These are phyloP conservation scores for Meloidogyne chitwoodi DNA, from an alignment of 1,140 invertebrate species.

Conservation along the genomic window DNA sequence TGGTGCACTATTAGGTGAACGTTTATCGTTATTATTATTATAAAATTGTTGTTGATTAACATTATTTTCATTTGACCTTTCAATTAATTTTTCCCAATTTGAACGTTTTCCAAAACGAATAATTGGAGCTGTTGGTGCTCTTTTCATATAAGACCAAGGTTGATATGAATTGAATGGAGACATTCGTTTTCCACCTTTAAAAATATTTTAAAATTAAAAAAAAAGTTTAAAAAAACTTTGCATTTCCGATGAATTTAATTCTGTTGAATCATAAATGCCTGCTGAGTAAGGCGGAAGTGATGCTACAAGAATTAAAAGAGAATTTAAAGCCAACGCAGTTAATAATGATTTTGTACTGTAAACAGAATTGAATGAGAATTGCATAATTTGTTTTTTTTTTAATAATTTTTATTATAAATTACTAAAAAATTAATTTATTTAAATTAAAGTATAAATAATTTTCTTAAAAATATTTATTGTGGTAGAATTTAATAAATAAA, in stretches of 20 bases:
- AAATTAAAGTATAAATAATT: no score
- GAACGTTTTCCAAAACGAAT: slow-evolving; percentile 45
- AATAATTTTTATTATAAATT: no score
- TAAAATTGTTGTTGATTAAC: background rate
- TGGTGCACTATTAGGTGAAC: slow-evolving; percentile 16
- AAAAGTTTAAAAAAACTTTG: background rate
- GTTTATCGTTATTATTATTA: no score
- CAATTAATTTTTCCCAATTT: slow-evolving; percentile 4
- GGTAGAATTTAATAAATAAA: no score
- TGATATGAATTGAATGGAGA: slow-evolving; percentile 8
- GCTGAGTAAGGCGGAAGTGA: background rate
- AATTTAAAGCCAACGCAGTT: background rate
- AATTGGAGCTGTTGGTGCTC: slow-evolving; percentile 22
- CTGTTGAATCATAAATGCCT: background rate
- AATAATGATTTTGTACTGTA: background rate
- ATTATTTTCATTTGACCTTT: background rate
- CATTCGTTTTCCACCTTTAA: slow-evolving; percentile 16
- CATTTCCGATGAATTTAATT: background rate
- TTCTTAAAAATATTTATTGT: no score
- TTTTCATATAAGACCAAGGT: slow-evolving; percentile 21
- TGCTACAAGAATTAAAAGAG: background rate
- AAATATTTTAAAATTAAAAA: background rate
- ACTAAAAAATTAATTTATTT: no score
- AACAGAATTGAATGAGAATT: background rate
- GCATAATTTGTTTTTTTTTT: background rate